Evolutionary conservation across 2,797 vertebrate species (phyloP), one percentile per base, ranked within the genome.

Genomic region (Neostethus bicornis): DNA sequence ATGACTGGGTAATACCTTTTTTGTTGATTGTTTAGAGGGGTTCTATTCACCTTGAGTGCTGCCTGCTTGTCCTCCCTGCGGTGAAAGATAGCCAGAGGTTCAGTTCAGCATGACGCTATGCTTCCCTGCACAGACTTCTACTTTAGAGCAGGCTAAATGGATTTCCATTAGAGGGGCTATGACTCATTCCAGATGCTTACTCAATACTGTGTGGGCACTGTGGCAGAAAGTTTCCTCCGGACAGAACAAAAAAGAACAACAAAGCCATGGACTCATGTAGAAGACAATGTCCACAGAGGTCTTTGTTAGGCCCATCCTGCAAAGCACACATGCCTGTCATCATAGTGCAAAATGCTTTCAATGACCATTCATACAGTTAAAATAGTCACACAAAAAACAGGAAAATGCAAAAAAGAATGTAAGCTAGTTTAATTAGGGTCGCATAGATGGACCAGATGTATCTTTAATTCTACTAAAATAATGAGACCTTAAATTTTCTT

Each of bases 121-220:
- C 83, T 73, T 77, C 76, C 81, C 51, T 67, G 86, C 67, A 29
- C 86, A 78, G 81, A 79, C 81, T 80, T 82, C 71, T 69, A 70
- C 81, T 79, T 83, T 68, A 77, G 80, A 69, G 64, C 71, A 25
- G 31, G 74, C 80, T 85, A 80, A 87, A 90, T 89, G 82, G 89
- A 89, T 89, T 90, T 90, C 86, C 86, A 86, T 89, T 90, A 83
- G 81, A 62, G 68, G 70, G 70, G 69, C 80, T 78, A 85, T 89
- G 83, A 85, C 85, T 90, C 87, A 90, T 87, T 82, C 80, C 70
- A 83, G 85, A 89, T 83, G 84, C 83, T 83, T 84, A 83, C 80
- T 90, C 88, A 83, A 87, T 91, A 86, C 70, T 48, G 68, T 85
- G 82, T 58, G 82, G 51, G 67, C 82, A 79, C 68, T 70, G 82